Evolutionary conservation across 1,140 invertebrate species (phyloP), one percentile per base, ranked within the genome.

Genomic region (Littorina saxatilis): DNA sequence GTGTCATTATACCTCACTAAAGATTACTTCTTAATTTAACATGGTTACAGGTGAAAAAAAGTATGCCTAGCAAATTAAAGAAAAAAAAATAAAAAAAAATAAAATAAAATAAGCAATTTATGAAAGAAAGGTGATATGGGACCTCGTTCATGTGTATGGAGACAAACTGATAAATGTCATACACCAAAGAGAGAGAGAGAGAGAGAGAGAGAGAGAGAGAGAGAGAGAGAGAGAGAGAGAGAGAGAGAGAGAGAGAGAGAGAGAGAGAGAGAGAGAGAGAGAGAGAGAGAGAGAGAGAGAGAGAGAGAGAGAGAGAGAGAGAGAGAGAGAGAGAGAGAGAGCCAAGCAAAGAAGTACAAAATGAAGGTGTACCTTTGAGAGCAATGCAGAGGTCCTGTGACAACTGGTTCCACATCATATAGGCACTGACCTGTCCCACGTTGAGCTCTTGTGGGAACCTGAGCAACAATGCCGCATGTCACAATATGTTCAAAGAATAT

Each of bases 321-420:
- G 32, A 23, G 23, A 23, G 61, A 66, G 32, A 23, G 23, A 23
- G 61, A 66, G 32, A 23, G 23, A 66, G 32, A 66, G 7, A 66
- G 32, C n/a, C n/a, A n/a, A 66, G 23, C n/a, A 66, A 66, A 5
- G 23, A 66, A 35, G 5, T 9, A 66, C 11, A 66, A 66, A 23
- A 66, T 29, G 61, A 47, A 47, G 17, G 76, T 74, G 79, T 83
- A 94, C 93, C 93, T 93, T 99, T 97, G 43, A 99, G 93, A 9
- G 98, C 98, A 91, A 99, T 98, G 91, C 99, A 99, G 95, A 99
- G 97, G 92, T 99, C 99, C 43, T 98, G 96, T 39, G 98, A 98
- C 92, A 99, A 99, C 43, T 98, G 93, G 61, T 95, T 95, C 99
- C 99, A 99, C 95, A 99, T 98, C 9, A 97, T 99, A 20, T 97